Percentiles rank a stretch among this genome's conserved stretches.
Evolutionary conservation across 2,113 vertebrate species (phyloP).

Genomic region (Clupea harengus): DNA sequence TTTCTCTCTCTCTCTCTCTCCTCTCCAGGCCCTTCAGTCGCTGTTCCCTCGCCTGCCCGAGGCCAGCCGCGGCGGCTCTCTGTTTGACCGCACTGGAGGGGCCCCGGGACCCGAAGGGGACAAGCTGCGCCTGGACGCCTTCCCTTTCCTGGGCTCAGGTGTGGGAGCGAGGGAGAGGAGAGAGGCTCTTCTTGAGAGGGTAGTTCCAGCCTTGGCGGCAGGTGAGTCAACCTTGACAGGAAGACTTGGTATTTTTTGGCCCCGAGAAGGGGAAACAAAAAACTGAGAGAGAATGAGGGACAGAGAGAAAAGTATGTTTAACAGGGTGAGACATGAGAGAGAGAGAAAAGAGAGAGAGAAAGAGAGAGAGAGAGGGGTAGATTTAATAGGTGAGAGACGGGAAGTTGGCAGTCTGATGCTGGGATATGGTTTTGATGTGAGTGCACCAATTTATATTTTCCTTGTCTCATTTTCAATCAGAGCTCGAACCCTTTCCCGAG

Average conservation of each 20-base stretch:
- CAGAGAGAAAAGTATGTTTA: not conserved
- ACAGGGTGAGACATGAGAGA: not conserved
- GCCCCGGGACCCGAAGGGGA: constrained; percentile 77
- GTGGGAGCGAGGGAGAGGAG: constrained; percentile 44
- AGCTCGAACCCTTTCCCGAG: not conserved
- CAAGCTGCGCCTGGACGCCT: constrained; percentile 82
- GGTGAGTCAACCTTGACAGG: constrained; percentile 2
- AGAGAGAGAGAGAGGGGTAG: not conserved
- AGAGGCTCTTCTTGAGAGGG: not conserved
- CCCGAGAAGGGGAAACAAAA: not conserved
- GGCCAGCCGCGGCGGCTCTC: constrained; percentile 66
- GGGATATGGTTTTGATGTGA: not conserved
- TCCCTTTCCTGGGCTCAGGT: constrained; percentile 84
- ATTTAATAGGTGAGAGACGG: constrained; percentile 1
- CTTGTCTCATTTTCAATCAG: not conserved
- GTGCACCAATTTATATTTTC: not conserved
- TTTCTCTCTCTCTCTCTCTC: constrained; percentile 10
- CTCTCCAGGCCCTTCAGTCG: constrained; percentile 78
- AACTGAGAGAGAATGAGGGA: not conserved
- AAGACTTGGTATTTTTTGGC: too few species aligned
- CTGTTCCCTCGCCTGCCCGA: constrained; percentile 87
- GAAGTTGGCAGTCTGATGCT: not conserved
- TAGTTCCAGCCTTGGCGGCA: constrained; percentile 1
- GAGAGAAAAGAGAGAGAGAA: not conserved
- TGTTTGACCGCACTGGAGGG: constrained; percentile 74